phyloP scores from a whole-genome alignment of 2,113 vertebrate species.

The Hippoglossus stenolepis region DNA sequence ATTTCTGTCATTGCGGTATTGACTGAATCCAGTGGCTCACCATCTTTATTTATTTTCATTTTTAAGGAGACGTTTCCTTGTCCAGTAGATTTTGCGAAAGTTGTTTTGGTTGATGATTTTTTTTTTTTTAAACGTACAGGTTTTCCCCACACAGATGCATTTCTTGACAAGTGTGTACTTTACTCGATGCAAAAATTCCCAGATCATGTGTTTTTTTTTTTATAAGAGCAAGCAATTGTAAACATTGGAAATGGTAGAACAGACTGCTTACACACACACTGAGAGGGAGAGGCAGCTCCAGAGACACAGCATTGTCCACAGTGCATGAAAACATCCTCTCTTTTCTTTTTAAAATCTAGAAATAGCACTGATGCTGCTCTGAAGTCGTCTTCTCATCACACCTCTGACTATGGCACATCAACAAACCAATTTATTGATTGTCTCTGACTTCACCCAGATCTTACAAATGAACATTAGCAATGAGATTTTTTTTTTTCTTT shows the following conservation, averaged over 20 bases:
- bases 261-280: slow-evolving; percentile 63
- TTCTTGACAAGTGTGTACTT: slow-evolving; percentile 68
- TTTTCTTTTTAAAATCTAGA: slow-evolving; percentile 27
- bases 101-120: background rate
- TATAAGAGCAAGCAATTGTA: slow-evolving; percentile 77
- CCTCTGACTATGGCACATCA: slow-evolving; percentile 72
- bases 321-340: slow-evolving; percentile 57
- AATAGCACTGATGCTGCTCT: slow-evolving; percentile 36
- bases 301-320: slow-evolving; percentile 60
- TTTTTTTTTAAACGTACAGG: background rate
- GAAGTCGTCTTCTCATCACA: slow-evolving; percentile 48
- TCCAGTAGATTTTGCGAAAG: slow-evolving; percentile 22
- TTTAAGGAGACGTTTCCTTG: background rate
- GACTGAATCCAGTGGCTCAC: background rate
- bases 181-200: slow-evolving; percentile 70
- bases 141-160: slow-evolving; percentile 37
- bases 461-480: slow-evolving; percentile 74
- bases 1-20: background rate
- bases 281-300: slow-evolving; percentile 41
- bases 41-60: background rate
- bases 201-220: slow-evolving; percentile 58
- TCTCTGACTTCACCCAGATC: slow-evolving; percentile 74
- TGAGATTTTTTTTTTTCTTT: slow-evolving; percentile 27
- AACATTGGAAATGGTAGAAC: slow-evolving; percentile 76
- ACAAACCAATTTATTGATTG: slow-evolving; percentile 81